Base-by-base conservation (phyloP, 2,888 invertebrate species). In the Anthophora plumipes region DNA sequence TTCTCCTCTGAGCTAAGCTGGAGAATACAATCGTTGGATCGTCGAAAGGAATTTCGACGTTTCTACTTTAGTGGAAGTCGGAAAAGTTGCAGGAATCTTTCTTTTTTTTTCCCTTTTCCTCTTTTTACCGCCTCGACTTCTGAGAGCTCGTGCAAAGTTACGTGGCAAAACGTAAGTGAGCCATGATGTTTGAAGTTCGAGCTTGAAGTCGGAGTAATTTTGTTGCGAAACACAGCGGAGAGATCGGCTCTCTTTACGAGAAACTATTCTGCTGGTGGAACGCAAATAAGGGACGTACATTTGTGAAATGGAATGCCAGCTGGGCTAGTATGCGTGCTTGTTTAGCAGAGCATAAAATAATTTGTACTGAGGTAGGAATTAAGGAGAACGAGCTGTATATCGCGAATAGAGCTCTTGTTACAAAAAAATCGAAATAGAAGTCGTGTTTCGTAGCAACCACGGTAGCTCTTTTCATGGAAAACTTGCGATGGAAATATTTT, bases 261-360 rank as follows among this genome's bases (percentile, higher is more conserved):
- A 6, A 43, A 71, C 17, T 14, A 43, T 25, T 31, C 31, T 61
- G 41, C 39, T 41, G 41, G 50, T 14, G 70, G 41, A 61, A 61
- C 61, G 25, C 25, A 71, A 71, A 71, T 61, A 71, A 41, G 43
- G 61, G 61, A 61, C 39, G 39, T 25, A 25, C 46, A 50, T 41
- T 61, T 52, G 52, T 52, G 41, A 61, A 52, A 41, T 54, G 41
- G 41, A 31, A 41, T 20, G 31, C n/a, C 31, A 9, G 9, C n/a
- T 14, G 43, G n/a, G 41, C 60, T 52, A 54, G 39, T 71, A 71
- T 31, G 31, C 52, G 52, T 11, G 41, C 17, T 59, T 71, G 61
- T 71, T 71, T 52, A 52, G n/a, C 11, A 25, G 52, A 41, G 41
- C 41, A 7, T 43, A 71, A 61, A 71, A 52, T 61, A 71, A 71